phyloP scores from a whole-genome alignment of 2,888 invertebrate genomes.

The Acanthacorydalis orientalis region DNA sequence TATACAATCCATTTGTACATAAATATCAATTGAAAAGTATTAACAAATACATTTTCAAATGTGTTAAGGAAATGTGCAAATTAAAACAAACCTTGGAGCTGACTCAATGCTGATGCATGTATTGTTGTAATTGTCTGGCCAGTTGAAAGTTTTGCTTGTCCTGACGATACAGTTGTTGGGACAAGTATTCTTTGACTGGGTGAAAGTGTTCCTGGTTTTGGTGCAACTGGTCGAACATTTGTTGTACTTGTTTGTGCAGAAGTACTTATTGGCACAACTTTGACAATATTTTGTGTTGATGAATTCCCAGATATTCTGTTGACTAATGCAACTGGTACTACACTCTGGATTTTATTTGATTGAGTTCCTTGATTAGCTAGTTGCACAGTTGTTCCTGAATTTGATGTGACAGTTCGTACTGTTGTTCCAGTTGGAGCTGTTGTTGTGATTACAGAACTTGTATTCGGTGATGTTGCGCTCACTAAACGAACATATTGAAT shows the following conservation, averaged over 20 bases:
- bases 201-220: slow-evolving; percentile 20
- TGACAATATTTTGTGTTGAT: background rate
- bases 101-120: slow-evolving; percentile 25
- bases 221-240: slow-evolving; percentile 23
- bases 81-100: slow-evolving; percentile 14
- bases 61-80: background rate
- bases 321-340: slow-evolving; percentile 8
- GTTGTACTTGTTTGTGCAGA: slow-evolving; percentile 15
- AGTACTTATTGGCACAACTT: slow-evolving; percentile 20
- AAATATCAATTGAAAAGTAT: too few species aligned
- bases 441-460: slow-evolving; percentile 16
- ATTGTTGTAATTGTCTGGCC: slow-evolving; percentile 19
- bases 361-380: slow-evolving; percentile 1
- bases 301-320: background rate
- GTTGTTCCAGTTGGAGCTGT: slow-evolving; percentile 13
- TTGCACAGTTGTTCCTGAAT: slow-evolving; percentile 6
- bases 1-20: too few species aligned
- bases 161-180: slow-evolving; percentile 17
- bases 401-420: slow-evolving; percentile 2
- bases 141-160: slow-evolving; percentile 18
- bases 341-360: slow-evolving; percentile 6
- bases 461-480: slow-evolving; percentile 29
- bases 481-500: slow-evolving; percentile 58
- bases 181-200: slow-evolving; percentile 25
- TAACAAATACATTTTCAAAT: too few species aligned